Conservation (phyloP, 2,888 invertebrate species). For the Isotomurus palustris region DNA sequence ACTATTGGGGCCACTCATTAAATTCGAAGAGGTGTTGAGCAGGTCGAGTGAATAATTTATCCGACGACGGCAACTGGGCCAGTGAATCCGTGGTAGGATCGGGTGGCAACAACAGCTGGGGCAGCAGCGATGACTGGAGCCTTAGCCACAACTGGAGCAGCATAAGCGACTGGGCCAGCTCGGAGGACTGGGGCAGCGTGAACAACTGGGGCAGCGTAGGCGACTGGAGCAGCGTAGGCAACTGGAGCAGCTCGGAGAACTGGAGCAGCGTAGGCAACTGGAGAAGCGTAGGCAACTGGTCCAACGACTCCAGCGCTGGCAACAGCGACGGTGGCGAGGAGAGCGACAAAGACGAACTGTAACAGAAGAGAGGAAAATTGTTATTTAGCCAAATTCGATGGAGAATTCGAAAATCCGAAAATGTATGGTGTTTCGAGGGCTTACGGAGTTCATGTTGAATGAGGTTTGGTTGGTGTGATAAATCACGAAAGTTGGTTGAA, state of each 20-base stretch:
- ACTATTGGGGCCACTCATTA: no score
- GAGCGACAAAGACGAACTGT: not conserved
- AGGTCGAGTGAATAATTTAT: not conserved
- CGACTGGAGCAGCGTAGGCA: not conserved
- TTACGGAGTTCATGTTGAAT: no score
- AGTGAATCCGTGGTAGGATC: not conserved
- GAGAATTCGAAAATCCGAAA: no score
- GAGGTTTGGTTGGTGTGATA: no score
- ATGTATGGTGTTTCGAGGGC: no score
- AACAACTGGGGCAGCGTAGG: not conserved
- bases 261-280: not conserved
- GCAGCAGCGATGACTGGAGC: not conserved
- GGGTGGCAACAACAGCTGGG: not conserved
- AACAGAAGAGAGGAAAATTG: not conserved
- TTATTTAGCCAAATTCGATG: no score
- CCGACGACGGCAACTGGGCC: not conserved
- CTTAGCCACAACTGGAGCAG: not conserved
- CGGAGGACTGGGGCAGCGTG: not conserved
- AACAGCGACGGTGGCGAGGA: constrained; percentile 2
- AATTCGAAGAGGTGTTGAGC: no score
- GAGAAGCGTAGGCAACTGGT: not conserved
- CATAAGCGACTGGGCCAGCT: not conserved
- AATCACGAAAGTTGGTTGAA: no score
- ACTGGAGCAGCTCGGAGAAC: not conserved
- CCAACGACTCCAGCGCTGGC: not conserved